Evolutionary conservation across 1,140 invertebrate species (phyloP).

Genomic region (Drosophila albomicans): DNA sequence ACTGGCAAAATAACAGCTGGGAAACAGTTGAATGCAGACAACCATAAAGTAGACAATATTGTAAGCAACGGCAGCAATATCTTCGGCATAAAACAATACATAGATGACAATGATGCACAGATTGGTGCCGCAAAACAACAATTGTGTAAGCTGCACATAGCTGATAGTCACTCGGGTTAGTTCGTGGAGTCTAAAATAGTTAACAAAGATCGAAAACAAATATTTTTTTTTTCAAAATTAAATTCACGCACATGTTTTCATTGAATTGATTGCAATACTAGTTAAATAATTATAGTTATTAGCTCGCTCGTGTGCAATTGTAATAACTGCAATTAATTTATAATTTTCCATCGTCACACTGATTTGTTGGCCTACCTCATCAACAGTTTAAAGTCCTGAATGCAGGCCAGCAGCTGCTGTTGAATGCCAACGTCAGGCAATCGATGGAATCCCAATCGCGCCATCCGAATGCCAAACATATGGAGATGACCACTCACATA

Average conservation of each 20-base stretch:
- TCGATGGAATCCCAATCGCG: slow-evolving; percentile 32
- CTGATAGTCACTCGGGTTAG: slow-evolving; percentile 45
- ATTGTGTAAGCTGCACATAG: slow-evolving; percentile 49
- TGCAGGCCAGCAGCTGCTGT: slow-evolving; percentile 19
- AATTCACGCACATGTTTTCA: neutral
- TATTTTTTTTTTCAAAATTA: neutral
- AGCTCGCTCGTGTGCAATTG: neutral
- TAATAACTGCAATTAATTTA: neutral
- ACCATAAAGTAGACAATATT: slow-evolving; percentile 48
- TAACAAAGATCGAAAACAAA: neutral
- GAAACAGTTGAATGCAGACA: slow-evolving; percentile 66
- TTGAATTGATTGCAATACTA: neutral
- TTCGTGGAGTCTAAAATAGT: slow-evolving; percentile 38
- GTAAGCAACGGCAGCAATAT: slow-evolving; percentile 48
- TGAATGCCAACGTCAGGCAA: neutral
- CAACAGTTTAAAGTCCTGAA: slow-evolving; percentile 52
- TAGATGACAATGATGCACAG: slow-evolving; percentile 67
- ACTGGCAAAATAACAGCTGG: slow-evolving; percentile 73
- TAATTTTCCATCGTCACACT: no score
- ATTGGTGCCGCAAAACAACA: slow-evolving; percentile 54
- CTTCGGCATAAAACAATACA: slow-evolving; percentile 58
- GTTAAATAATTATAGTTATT: neutral
- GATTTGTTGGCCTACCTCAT: slow-evolving; percentile 44
- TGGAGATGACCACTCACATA: slow-evolving; percentile 54
- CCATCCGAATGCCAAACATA: slow-evolving; percentile 47